Evolutionary conservation across 37 sponge, comb jelly and placozoan species (phyloP).

Genomic region (Spongia lamella): DNA sequence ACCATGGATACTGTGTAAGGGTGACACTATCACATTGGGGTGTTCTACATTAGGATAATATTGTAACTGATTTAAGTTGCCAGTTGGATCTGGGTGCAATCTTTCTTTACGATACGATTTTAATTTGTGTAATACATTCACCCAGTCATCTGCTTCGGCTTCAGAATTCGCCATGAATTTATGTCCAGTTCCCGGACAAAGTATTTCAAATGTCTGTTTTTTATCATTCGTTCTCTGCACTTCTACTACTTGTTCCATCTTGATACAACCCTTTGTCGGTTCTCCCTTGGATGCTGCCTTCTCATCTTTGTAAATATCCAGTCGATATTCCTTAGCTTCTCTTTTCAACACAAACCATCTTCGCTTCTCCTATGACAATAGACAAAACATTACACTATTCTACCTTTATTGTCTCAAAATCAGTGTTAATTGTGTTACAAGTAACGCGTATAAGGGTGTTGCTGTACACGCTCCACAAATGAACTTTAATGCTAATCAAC

Average conservation of each 20-base stretch:
- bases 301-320: slow-evolving; percentile 83
- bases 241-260: slow-evolving; percentile 60
- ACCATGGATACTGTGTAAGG: no score
- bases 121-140: slow-evolving; percentile 18
- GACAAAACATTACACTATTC: background rate
- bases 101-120: slow-evolving; percentile 61
- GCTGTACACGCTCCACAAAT: background rate
- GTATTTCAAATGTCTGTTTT: slow-evolving; percentile 76
- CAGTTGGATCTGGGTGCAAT: background rate
- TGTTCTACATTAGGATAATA: background rate
- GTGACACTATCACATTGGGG: background rate
- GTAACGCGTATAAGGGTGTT: background rate
- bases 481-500: no score
- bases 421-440: background rate
- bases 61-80: background rate
- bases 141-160: slow-evolving; percentile 79
- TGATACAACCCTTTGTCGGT: slow-evolving; percentile 61
- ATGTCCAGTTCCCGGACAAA: slow-evolving; percentile 77
- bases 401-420: background rate
- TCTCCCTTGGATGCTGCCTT: slow-evolving; percentile 71
- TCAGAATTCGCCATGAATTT: slow-evolving; percentile 71
- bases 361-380: slow-evolving; percentile 53
- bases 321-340: slow-evolving; percentile 41
- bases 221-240: slow-evolving; percentile 55
- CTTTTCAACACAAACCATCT: slow-evolving; percentile 72